Base-by-base conservation (phyloP, 2,113 vertebrate species). In the Donacobius atricapilla region DNA sequence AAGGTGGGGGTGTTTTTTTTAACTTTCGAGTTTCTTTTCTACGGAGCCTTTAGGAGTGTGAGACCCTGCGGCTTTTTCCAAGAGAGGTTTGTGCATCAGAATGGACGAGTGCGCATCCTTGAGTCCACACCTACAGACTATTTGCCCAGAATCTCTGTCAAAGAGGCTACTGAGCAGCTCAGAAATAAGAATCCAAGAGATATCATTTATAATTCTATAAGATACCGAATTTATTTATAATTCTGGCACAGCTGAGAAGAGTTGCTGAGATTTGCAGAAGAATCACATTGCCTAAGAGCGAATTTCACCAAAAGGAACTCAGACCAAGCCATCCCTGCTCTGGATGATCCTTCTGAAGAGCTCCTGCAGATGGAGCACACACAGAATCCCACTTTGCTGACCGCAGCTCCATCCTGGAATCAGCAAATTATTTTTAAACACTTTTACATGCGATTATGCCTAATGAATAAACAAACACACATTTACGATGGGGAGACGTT, bases 381-480 rank as follows among this genome's bases (percentile, higher is more conserved):
- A 6, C 42, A 50, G 87, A 76, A 33, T n/a, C 64, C 25, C 47
- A 51, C 3, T 0, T 0, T 37, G 27, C 56, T 17, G 63, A 77
- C 54, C 0, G 3, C 31, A 37, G 60, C 64, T 10, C 35, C 69
- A 25, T 28, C 80, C 53, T 35, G 47, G 84, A 91, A 93, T 70
- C 17, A 73, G 53, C 50, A 70, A 83, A 93, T 84, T 80, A 23
- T 89, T 90, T 91, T 87, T 53, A 72, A 93, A 87, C 53, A 69
- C 85, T 91, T 91, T 92, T 11, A 9, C 63, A 94, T 6, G 89
- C 88, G 68, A 83, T 93, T 83, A 69, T 53, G 51, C 57, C 33
- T 48, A 81, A 93, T 71, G 73, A 94, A 88, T 95, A 96, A 92
- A 37, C 79, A 94, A 85, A 70, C 44, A 90, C 37, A 63, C 58